Base-by-base conservation (phyloP, 1,140 invertebrate species). In the Anthonomus grandis region DNA sequence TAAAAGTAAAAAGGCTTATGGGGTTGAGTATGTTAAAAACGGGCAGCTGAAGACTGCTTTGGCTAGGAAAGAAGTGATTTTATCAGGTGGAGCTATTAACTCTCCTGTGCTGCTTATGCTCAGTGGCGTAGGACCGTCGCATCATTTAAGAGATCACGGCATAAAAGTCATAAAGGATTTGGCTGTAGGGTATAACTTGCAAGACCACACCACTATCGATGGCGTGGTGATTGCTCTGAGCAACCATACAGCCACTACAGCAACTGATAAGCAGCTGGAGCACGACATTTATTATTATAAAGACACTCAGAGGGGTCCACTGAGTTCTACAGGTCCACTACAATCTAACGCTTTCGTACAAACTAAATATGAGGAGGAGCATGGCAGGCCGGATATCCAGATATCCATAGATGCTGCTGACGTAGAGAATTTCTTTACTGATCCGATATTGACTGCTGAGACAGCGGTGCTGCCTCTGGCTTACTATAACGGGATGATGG, bases 151-250 rank as follows among this genome's bases (percentile, higher is more conserved):
- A 75, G 78, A 74, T 71, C 78, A 76, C 63, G 81, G 60, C 4
- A 84, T 85, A 37, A 70, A 78, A 21, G 76, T 85, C 0, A 72
- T 86, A n/a, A 71, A 82, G 61, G 78, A 86, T 69, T 70, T 84
- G 9, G 77, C 73, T 24, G 86, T 82, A 27, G 91, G 91, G 0
- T 74, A 86, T 24, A 93, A 93, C 72, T 74, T 93, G 0, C 87
- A 90, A 64, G 89, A 91, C 70, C 90, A 93, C 65, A 76, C 60
- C 0, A 82, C 81, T 0, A 79, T 77, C n/a, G 76, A 78, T 61
- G 78, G 82, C 13, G 68, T 83, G 0, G 73, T 84, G 0, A 79
- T 80, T 49, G 74, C 72, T 48, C 34, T 83, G 25, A 71, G 65
- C 0, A 83, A 83, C 55, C 72, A 76, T 15, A 79, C 82, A 0